Evolutionary conservation across 2,888 invertebrate genomes (phyloP), one percentile per base, ranked within the genome.

Genomic region (Leptothorax acervorum): DNA sequence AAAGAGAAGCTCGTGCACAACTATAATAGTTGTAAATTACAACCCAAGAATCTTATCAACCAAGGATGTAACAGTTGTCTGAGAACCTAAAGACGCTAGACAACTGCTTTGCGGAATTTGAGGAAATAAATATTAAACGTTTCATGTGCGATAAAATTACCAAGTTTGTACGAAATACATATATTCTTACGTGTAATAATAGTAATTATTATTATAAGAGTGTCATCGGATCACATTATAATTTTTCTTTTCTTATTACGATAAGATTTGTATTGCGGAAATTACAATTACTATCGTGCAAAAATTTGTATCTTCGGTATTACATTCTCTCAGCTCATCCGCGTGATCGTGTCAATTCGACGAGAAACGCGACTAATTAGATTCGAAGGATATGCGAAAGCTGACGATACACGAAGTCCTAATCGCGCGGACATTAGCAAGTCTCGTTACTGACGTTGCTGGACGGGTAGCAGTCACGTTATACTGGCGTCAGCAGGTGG

Each of bases 31-130:
- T 74, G 31, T 31, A 45, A 74, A 62, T 55, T 71, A 55, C 39
- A 63, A 23, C 63, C 35, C 15, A 23, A 62, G 39, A 65, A 76
- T 53, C 18, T 53, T 76, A 76, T 53, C 45, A 23, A 65, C 39
- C 53, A 53, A 53, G 39, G 42, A 65, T 63, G 63, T 63, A 18
- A 12, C 63, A 28, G 15, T 12, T 42, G 18, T 35, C 31, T 39
- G 42, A 74, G 5, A 51, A 60, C 15, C 8, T n/a, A 35, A 51
- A 51, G 3, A 39, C 28, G 23, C 23, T 51, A 23, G 31, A 35
- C 6, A 18, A 42, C 11, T 28, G 6, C 8, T 18, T 31, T 28
- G 12, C 15, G 15, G 5, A 62, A 74, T 48, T 31, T 31, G 12
- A 45, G 18, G 9, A 45, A 74, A 62, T n/a, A 31, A 28, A 35